These are phyloP conservation scores for Valencia hispanica DNA, from an alignment of 2,797 vertebrate species.

Conservation along the genomic window DNA sequence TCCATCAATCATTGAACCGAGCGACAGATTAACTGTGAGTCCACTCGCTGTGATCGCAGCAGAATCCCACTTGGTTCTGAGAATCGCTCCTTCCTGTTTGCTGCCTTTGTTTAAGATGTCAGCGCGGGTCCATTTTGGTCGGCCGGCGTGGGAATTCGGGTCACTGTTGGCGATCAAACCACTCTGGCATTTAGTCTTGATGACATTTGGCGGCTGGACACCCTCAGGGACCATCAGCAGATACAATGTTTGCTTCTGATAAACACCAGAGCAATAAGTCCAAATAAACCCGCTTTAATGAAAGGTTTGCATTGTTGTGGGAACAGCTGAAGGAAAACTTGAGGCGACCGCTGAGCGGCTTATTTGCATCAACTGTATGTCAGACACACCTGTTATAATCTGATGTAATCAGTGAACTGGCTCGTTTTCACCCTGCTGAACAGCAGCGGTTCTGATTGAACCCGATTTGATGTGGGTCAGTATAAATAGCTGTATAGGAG, in stretches of 20 bases:
- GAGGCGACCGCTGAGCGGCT: too few relatives aligned
- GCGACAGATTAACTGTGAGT: not conserved
- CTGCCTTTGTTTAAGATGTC: constrained; percentile 47
- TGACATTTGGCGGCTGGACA: not conserved
- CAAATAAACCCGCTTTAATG: not conserved
- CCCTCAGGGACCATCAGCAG: constrained; percentile 31
- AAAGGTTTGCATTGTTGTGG: too few relatives aligned
- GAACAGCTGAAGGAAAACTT: too few relatives aligned
- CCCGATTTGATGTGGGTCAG: constrained; percentile 71
- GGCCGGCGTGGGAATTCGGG: constrained; percentile 45
- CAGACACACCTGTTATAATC: not conserved
- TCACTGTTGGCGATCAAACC: constrained; percentile 7
- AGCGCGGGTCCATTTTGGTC: constrained; percentile 30
- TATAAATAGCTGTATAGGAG: constrained; percentile 74
- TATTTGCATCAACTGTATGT: too few relatives aligned
- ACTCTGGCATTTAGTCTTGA: constrained; percentile 37
- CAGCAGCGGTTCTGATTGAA: constrained; percentile 58
- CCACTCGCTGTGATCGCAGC: constrained; percentile 11
- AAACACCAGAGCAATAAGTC: not conserved
- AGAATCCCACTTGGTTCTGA: constrained; percentile 8
- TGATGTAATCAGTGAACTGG: constrained; percentile 35
- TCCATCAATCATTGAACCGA: too few relatives aligned
- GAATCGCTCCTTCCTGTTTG: constrained; percentile 44
- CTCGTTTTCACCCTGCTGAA: constrained; percentile 42
- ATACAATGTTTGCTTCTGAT: constrained; percentile 30